These are phyloP conservation scores for Heliothis peltigera DNA, from an alignment of 2,888 invertebrate genomes.

Conservation along the genomic window DNA sequence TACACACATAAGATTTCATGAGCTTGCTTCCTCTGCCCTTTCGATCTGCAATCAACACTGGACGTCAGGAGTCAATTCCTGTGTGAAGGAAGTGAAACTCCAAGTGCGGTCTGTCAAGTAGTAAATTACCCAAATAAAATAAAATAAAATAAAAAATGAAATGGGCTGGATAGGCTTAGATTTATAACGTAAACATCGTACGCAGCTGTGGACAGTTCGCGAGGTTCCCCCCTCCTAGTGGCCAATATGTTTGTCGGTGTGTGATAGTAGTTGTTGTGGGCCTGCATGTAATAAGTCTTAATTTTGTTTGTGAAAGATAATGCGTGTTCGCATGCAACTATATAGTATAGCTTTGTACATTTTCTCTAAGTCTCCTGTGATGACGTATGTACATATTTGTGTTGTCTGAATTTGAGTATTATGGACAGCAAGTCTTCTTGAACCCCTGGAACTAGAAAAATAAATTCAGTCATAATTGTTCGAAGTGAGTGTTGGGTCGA, in stretches of 20 bases:
- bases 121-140: background rate
- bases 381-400: constrained; percentile 1
- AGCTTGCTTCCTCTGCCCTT: background rate
- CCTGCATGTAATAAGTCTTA: no score
- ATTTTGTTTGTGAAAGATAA: background rate
- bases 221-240: background rate
- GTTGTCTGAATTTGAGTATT: constrained; percentile 11
- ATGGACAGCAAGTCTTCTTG: background rate
- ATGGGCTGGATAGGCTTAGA: background rate
- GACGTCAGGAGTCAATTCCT: background rate
- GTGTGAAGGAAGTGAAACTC: constrained; percentile 2
- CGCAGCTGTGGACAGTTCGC: background rate
- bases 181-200: background rate
- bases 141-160: no score
- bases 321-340: no score
- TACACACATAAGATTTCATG: no score
- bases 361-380: constrained; percentile 10
- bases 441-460: no score
- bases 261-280: no score
- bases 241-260: background rate
- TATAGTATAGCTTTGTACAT: constrained; percentile 7
- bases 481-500: no score
- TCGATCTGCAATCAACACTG: background rate
- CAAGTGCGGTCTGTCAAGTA: background rate
- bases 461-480: no score